Conservation (phyloP, 2,797 vertebrate species). For the Phoeniculus purpureus region DNA sequence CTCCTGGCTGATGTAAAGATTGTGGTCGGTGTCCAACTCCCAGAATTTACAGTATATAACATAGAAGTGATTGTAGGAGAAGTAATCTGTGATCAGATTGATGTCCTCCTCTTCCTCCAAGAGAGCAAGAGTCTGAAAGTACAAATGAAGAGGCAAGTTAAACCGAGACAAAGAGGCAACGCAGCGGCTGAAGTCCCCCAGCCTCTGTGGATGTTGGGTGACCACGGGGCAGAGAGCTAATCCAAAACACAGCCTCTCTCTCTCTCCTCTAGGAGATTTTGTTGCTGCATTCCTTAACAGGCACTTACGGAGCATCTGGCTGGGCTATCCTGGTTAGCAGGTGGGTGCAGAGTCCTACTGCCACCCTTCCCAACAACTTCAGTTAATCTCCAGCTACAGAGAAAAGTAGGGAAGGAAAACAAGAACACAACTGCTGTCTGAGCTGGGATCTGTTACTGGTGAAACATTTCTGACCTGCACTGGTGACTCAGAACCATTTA, state of each 20-base stretch:
- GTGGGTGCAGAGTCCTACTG: not conserved
- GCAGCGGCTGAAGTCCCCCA: not conserved
- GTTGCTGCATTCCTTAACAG: not conserved
- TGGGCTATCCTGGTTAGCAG: not conserved
- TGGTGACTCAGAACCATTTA: not conserved
- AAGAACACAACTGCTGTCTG: not conserved
- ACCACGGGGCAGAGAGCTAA: not conserved
- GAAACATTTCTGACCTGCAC: not conserved
- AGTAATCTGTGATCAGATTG: slow-evolving; percentile 99
- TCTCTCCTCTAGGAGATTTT: not conserved
- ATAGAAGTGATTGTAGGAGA: slow-evolving; percentile 99
- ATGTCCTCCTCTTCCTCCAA: slow-evolving; percentile 99
- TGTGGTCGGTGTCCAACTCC: slow-evolving; percentile 98
- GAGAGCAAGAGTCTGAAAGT: slow-evolving; percentile 89
- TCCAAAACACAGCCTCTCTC: not conserved
- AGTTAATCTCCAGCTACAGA: not conserved
- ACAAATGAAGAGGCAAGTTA: slow-evolving; percentile 23
- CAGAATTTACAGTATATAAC: slow-evolving; percentile 99
- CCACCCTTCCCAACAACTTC: not conserved
- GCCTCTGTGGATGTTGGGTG: not conserved
- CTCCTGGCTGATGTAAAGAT: slow-evolving; percentile 95
- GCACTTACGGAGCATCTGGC: not conserved
- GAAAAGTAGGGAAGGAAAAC: not conserved
- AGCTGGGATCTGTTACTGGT: not conserved
- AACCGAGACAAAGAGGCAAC: not conserved